phyloP scores from a whole-genome alignment of 64 coral and sea anemone genomes.

The Dendrophyllia cribrosa region DNA sequence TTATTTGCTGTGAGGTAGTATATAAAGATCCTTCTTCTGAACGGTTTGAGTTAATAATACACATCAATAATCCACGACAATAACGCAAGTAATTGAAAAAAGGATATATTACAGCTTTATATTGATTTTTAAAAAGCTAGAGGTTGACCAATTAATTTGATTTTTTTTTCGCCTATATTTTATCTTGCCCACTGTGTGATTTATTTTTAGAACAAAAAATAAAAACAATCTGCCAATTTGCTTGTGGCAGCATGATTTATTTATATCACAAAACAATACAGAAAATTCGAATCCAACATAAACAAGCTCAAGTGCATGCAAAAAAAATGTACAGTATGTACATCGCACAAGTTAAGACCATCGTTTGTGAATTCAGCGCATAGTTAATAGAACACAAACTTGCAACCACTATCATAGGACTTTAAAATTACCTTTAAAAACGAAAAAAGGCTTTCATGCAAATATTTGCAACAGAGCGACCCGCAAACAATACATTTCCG shows the following conservation, averaged over 20 bases:
- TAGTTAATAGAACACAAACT: neutral
- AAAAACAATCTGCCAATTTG: neutral
- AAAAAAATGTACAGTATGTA: no score
- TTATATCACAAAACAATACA: neutral
- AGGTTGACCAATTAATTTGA: no score
- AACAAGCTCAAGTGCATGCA: neutral
- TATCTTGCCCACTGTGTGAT: neutral
- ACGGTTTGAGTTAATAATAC: no score
- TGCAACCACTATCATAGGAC: neutral
- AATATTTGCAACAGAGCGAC: neutral
- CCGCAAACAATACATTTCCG: conserved; percentile 37
- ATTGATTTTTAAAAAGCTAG: no score
- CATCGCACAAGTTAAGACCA: neutral
- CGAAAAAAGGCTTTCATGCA: neutral
- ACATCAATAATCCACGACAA: no score
- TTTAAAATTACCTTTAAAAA: neutral
- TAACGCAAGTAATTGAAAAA: no score
- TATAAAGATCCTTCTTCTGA: no score
- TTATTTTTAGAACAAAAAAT: conserved; percentile 28
- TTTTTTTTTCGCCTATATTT: neutral
- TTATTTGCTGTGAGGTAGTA: no score
- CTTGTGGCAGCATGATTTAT: conserved; percentile 51
- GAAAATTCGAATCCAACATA: neutral
- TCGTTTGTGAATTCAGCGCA: neutral
- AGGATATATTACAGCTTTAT: no score